These are phyloP conservation scores for Centropus unirufus DNA, from an alignment of 2,113 vertebrate species.

Conservation along the genomic window DNA sequence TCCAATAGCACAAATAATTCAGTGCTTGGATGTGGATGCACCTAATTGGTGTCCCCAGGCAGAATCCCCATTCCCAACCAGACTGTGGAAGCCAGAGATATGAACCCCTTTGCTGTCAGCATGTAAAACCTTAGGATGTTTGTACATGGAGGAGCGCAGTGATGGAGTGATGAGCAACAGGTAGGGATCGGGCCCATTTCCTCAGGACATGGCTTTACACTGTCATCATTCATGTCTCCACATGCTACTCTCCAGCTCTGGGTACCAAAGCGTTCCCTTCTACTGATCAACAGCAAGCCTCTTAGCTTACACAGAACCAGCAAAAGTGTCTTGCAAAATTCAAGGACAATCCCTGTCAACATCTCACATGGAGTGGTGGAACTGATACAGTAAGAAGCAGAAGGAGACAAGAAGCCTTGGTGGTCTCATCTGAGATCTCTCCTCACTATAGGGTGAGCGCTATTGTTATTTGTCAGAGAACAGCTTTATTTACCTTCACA, in stretches of 20 bases:
- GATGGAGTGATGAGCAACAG: too few relatives aligned
- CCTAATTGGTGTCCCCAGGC: not conserved
- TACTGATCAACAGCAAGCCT: too few relatives aligned
- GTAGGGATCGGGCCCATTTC: too few relatives aligned
- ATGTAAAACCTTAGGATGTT: not conserved
- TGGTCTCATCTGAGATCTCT: not conserved
- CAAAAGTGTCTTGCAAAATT: too few relatives aligned
- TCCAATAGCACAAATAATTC: not conserved
- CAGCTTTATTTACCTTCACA: not conserved
- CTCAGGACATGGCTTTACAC: too few relatives aligned
- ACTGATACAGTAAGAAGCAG: not conserved
- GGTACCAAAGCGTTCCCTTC: too few relatives aligned
- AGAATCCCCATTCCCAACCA: not conserved
- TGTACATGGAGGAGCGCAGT: not conserved
- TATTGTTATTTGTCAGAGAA: not conserved
- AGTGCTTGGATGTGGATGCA: not conserved
- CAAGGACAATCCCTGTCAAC: too few relatives aligned
- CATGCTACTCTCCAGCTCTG: too few relatives aligned
- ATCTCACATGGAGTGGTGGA: not conserved
- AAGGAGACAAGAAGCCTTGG: not conserved
- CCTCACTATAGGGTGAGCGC: not conserved
- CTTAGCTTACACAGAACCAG: too few relatives aligned
- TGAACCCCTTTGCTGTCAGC: not conserved
- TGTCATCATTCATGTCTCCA: too few relatives aligned
- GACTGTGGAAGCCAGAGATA: not conserved